Conservation (phyloP, 2,113 vertebrate species). For the Aepyceros melampus region DNA sequence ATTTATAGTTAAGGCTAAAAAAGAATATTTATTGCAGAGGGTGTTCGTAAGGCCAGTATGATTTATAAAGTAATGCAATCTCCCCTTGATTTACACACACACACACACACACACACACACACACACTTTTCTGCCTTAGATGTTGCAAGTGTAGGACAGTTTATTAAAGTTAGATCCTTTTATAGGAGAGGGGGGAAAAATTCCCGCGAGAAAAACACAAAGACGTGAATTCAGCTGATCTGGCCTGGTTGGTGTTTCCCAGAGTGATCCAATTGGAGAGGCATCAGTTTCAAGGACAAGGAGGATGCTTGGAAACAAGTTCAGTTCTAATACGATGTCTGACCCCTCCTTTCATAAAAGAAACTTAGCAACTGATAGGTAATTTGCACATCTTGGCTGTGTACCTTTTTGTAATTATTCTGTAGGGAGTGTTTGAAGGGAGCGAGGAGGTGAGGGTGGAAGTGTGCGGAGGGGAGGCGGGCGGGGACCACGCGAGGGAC, state of each 20-base stretch:
- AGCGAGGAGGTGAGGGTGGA: slow-evolving; percentile 80
- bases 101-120: not conserved
- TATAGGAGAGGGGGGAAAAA: not conserved
- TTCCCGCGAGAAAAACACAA: not conserved
- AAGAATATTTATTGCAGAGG: slow-evolving; percentile 91
- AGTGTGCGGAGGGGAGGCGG: not conserved
- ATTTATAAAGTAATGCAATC: slow-evolving; percentile 81
- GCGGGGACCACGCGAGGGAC: slow-evolving; percentile 49
- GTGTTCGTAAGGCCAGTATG: slow-evolving; percentile 88
- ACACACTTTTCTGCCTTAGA: slow-evolving; percentile 64
- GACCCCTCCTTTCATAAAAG: not conserved
- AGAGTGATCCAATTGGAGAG: slow-evolving; percentile 59
- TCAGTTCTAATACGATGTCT: slow-evolving; percentile 69
- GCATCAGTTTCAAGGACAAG: slow-evolving; percentile 76
- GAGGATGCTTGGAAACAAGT: slow-evolving; percentile 78
- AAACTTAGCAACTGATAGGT: slow-evolving; percentile 77
- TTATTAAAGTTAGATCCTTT: slow-evolving; percentile 68
- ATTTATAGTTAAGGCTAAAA: slow-evolving; percentile 90
- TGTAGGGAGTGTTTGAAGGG: slow-evolving; percentile 81
- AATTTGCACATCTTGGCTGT: slow-evolving; percentile 85
- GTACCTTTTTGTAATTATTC: slow-evolving; percentile 75
- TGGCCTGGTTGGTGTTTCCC: slow-evolving; percentile 64
- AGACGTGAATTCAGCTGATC: not conserved
- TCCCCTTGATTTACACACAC: slow-evolving; percentile 68
- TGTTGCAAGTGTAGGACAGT: slow-evolving; percentile 64